These are phyloP conservation scores for Dicerorhinus sumatrensis DNA, from an alignment of 2,113 vertebrate genomes.

Conservation along the genomic window DNA sequence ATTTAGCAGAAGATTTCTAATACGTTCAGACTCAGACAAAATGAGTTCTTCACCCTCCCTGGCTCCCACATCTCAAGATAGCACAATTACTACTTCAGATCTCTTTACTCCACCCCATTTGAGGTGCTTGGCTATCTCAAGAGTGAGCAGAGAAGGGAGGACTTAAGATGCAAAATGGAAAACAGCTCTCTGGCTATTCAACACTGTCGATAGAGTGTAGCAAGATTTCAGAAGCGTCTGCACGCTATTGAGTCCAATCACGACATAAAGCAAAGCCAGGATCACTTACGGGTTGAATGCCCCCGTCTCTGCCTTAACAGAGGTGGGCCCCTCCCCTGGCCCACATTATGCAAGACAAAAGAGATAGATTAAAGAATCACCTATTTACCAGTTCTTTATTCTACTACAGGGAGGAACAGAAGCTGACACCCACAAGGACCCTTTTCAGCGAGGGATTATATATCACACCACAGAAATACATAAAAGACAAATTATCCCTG, in stretches of 20 bases:
- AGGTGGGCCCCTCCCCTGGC: conserved; percentile 74
- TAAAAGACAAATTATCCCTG: conserved; percentile 85
- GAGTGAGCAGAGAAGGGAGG: neutral
- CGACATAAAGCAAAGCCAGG: conserved; percentile 74
- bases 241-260: conserved; percentile 73
- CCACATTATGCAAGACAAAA: conserved; percentile 76
- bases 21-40: neutral
- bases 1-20: neutral
- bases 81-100: conserved; percentile 9
- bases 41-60: neutral
- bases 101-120: neutral
- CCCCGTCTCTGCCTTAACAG: conserved; percentile 66
- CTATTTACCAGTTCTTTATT: conserved; percentile 82
- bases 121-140: neutral
- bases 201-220: neutral
- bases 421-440: conserved; percentile 86
- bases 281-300: conserved; percentile 66
- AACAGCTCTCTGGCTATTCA: neutral
- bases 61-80: neutral
- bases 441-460: conserved; percentile 82
- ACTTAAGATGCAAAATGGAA: neutral
- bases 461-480: conserved; percentile 84
- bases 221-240: conserved; percentile 62
- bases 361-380: conserved; percentile 80
- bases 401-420: conserved; percentile 76